Percentiles rank a stretch among this genome's conserved stretches.
phyloP scores from a whole-genome alignment of 2,888 invertebrate genomes.

The Diadegma fenestrale region DNA sequence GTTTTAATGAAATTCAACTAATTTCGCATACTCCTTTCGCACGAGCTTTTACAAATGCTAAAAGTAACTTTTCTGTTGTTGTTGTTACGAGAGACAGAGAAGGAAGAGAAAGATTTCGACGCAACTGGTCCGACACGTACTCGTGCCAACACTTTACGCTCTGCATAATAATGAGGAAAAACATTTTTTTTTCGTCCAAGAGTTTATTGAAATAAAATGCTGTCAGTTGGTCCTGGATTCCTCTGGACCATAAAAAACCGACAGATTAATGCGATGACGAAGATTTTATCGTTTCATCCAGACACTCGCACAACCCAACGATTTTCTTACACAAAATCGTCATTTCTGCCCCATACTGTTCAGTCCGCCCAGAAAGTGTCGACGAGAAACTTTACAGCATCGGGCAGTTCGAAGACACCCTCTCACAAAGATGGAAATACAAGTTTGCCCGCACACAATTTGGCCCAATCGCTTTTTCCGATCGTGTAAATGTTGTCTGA shows the following conservation, averaged over 20 bases:
- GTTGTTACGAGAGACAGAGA: neutral
- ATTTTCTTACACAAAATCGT: too few relatives aligned
- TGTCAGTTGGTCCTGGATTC: neutral
- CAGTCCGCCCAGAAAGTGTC: too few relatives aligned
- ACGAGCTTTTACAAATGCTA: neutral
- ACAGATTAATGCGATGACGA: neutral
- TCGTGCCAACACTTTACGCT: slow-evolving; percentile 15
- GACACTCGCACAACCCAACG: neutral
- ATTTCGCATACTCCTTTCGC: slow-evolving; percentile 58
- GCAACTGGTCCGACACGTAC: slow-evolving; percentile 34
- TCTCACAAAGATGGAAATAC: too few relatives aligned
- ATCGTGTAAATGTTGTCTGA: slow-evolving; percentile 6
- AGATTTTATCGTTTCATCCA: neutral
- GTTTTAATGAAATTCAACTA: slow-evolving; percentile 71
- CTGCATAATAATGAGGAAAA: slow-evolving; percentile 44
- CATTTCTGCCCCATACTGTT: too few relatives aligned
- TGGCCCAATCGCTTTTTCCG: neutral
- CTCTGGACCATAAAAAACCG: neutral
- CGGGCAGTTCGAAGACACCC: neutral
- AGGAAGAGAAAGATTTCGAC: neutral
- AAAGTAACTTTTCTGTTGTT: slow-evolving; percentile 22
- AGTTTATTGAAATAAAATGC: slow-evolving; percentile 21
- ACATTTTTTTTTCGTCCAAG: slow-evolving; percentile 6
- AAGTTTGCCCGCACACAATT: neutral
- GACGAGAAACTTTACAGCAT: too few relatives aligned